These are phyloP conservation scores for Leptinotarsa tumamoca DNA, from an alignment of 2,888 invertebrate genomes.

Conservation along the genomic window DNA sequence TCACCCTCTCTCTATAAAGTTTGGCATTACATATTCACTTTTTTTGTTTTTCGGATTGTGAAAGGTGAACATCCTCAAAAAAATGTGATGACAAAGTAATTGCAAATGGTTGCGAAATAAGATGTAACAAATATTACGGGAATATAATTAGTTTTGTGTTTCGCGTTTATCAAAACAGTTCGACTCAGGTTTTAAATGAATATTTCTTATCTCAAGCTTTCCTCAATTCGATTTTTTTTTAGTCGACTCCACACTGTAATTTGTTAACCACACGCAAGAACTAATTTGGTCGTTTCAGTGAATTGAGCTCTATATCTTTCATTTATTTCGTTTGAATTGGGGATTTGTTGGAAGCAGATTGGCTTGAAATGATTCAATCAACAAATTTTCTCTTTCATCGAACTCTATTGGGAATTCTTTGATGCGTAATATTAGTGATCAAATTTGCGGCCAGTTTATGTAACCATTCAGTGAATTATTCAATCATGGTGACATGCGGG, in stretches of 20 bases:
- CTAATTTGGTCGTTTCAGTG: not conserved
- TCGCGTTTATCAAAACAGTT: no score
- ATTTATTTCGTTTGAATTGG: not conserved
- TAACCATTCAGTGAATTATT: no score
- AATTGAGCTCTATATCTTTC: not conserved
- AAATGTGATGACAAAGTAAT: no score
- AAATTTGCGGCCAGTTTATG: not conserved
- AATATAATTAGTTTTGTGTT: no score
- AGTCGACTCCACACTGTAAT: not conserved
- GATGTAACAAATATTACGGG: no score
- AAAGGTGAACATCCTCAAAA: no score
- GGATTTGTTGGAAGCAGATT: not conserved
- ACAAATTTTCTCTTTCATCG: not conserved
- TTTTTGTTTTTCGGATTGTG: no score
- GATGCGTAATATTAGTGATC: not conserved
- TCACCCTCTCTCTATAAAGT: no score
- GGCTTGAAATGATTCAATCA: not conserved
- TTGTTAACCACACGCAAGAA: not conserved
- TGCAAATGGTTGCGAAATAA: no score
- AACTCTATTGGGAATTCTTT: not conserved
- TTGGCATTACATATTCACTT: no score
- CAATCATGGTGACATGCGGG: no score
- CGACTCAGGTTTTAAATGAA: not conserved
- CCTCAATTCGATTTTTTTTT: not conserved
- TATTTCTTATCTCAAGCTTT: not conserved